These are phyloP conservation scores for Rhinoderma darwinii DNA, from an alignment of 2,113 vertebrate species.

Conservation along the genomic window DNA sequence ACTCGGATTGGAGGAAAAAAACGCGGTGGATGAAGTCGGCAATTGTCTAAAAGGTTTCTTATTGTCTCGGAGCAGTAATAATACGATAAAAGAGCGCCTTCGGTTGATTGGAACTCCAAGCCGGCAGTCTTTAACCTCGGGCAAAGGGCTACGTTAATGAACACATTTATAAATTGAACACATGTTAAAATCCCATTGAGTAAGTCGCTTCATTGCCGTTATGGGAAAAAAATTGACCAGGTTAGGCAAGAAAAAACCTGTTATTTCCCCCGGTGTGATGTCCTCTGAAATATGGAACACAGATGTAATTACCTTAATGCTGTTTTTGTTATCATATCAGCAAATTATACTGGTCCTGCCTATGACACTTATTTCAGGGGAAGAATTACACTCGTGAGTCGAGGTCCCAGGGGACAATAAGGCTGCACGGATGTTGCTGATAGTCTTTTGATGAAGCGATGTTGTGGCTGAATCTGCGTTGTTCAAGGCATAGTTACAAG, in stretches of 20 bases:
- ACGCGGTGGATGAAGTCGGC: fast-evolving
- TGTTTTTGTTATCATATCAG: slow-evolving; percentile 83
- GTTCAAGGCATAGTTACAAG: background rate
- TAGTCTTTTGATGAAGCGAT: slow-evolving; percentile 69
- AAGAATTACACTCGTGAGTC: slow-evolving; percentile 74
- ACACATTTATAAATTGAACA: slow-evolving; percentile 60
- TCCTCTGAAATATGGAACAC: slow-evolving; percentile 73
- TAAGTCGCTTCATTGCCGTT: slow-evolving; percentile 63
- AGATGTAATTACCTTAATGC: slow-evolving; percentile 80
- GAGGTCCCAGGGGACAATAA: slow-evolving; percentile 69
- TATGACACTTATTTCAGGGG: slow-evolving; percentile 73
- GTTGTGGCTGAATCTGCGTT: slow-evolving; percentile 62
- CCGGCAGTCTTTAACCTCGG: slow-evolving; percentile 44
- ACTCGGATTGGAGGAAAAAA: background rate
- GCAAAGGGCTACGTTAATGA: slow-evolving; percentile 59
- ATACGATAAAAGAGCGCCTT: background rate
- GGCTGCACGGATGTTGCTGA: slow-evolving; percentile 61
- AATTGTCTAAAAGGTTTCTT: slow-evolving; percentile 30
- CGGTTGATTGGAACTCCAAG: slow-evolving; percentile 37
- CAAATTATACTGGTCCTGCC: slow-evolving; percentile 75
- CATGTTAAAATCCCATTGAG: slow-evolving; percentile 65
- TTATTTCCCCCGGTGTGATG: slow-evolving; percentile 70
- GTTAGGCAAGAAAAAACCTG: slow-evolving; percentile 39
- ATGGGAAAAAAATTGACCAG: slow-evolving; percentile 67
- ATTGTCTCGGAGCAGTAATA: background rate